Percentiles rank a stretch among this genome's conserved stretches.
These are phyloP conservation scores for Oophaga sylvatica DNA, from an alignment of 2,797 vertebrate genomes.

Conservation along the genomic window DNA sequence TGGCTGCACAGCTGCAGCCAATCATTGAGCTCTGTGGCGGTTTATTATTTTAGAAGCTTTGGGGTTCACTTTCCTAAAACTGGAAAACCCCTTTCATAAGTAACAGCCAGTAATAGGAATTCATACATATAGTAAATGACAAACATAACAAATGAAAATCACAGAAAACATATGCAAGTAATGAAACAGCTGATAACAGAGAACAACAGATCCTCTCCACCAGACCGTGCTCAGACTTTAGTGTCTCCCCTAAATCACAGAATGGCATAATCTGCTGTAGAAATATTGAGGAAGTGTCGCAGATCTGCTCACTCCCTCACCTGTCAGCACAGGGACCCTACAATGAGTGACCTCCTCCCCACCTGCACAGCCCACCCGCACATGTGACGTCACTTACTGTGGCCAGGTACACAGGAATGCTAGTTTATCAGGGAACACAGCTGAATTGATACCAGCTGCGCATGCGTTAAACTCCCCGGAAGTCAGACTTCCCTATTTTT, in stretches of 20 bases:
- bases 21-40: too few species aligned
- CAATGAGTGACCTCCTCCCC: too few species aligned
- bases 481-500: not conserved
- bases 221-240: not conserved
- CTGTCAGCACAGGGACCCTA: too few species aligned
- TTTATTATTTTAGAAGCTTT: too few species aligned
- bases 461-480: conserved; percentile 17
- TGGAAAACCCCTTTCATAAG: too few species aligned
- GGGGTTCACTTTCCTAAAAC: too few species aligned
- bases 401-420: not conserved
- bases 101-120: too few species aligned
- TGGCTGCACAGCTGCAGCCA: too few species aligned
- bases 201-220: not conserved
- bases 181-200: not conserved
- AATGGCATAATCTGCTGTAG: not conserved
- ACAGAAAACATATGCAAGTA: not conserved
- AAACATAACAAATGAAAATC: too few species aligned
- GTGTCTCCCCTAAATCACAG: not conserved
- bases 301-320: not conserved
- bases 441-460: not conserved
- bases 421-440: not conserved
- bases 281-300: not conserved
- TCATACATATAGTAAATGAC: too few species aligned
- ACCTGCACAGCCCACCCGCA: not conserved
- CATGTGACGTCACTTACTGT: conserved; percentile 38